Conservation (phyloP, 2,888 invertebrate species). For the Diplolepis rosae region DNA sequence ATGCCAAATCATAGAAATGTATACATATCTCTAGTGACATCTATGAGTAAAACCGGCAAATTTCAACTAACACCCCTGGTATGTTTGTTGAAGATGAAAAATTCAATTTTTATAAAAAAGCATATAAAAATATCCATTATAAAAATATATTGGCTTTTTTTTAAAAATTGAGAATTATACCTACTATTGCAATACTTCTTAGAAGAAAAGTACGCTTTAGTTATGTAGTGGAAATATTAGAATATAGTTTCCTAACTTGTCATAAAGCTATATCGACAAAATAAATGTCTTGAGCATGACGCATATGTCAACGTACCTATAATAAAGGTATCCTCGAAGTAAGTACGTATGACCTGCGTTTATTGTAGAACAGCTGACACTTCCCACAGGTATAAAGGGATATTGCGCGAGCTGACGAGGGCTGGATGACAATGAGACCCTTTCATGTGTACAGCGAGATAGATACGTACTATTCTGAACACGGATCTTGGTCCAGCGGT, state of each 20-base stretch:
- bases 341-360: background rate
- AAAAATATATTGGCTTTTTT: too few species aligned
- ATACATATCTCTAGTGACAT: too few species aligned
- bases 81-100: too few species aligned
- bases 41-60: too few species aligned
- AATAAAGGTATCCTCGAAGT: constrained; percentile 3
- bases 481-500: background rate
- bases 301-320: background rate
- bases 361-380: constrained; percentile 5
- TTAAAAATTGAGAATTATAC: too few species aligned
- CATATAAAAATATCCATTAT: too few species aligned
- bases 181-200: background rate
- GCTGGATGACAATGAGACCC: constrained; percentile 19
- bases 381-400: constrained; percentile 18
- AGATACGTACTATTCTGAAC: constrained; percentile 12
- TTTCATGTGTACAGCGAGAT: background rate
- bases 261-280: background rate
- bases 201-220: background rate
- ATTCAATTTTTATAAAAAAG: too few species aligned
- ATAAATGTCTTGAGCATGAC: background rate
- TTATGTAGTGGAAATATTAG: constrained; percentile 12
- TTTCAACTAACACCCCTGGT: too few species aligned
- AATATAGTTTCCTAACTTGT: constrained; percentile 14
- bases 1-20: too few species aligned
- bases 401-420: background rate